Base-by-base conservation (phyloP, 2,888 invertebrate species). In the Lasioglossum morio region DNA sequence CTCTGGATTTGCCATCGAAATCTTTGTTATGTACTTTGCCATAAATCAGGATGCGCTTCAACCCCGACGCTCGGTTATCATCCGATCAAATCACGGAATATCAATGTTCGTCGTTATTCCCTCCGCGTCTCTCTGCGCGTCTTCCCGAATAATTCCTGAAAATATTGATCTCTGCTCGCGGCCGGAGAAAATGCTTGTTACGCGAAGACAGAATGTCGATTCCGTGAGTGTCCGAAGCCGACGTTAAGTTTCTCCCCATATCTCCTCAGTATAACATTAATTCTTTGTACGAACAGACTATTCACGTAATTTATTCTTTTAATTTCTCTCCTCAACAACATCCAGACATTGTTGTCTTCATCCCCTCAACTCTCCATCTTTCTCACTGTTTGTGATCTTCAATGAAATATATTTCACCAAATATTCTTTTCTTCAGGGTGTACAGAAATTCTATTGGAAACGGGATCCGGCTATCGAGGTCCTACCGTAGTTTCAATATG, bases 1-100 rank as follows among this genome's bases (percentile, higher is more conserved):
- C 89, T 89, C 87, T 89, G 89, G 89, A 89, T 89, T 89, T 89
- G 89, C 89, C 89, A 89, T 89, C 89, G 88, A 89, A 89, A 89
- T 89, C 89, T 89, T 89, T 89, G 88, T 89, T 89, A 88, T 89
- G 87, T 82, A 87, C 89, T 86, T 89, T 89, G 87, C 89, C 89
- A 87, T 87, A 87, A 87, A 86, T 87, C 87, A 87, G 85, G 77
- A 87, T 86, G 77, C 86, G 86, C 80, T 87, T 83, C 80, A 83
- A 82, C 79, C 63, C 48, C 86, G 75, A 74, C 77, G 79, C 80
- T 70, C 63, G 63, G 70, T 79, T 70, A 77, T 80, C 77, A 83
- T 78, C 80, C 63, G 79, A 78, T 77, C 77, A 79, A 79, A 83
- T 85, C 37, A 72, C 46, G 66, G 76, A 48, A 72, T 74, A 78